These are phyloP conservation scores for Oceanodroma leucorhoa DNA, from an alignment of 2,797 vertebrate species.

Conservation along the genomic window DNA sequence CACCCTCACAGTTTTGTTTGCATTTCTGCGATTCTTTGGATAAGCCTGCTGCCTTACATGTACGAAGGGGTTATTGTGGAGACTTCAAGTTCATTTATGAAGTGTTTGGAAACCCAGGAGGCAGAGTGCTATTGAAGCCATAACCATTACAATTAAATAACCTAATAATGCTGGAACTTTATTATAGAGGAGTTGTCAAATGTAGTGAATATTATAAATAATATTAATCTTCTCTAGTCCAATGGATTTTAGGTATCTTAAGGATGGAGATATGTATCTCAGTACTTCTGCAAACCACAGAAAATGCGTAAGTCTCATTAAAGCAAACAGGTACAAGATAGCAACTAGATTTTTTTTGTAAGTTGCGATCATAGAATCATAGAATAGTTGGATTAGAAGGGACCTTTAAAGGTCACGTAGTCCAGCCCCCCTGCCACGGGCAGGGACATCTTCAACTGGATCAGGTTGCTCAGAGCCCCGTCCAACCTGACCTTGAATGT, in stretches of 20 bases:
- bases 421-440: background rate
- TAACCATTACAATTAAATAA: background rate
- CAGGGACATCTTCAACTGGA: too few relatives aligned
- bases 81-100: background rate
- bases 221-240: background rate
- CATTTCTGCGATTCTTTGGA: background rate
- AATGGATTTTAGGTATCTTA: background rate
- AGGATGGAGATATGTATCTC: background rate
- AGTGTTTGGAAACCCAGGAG: background rate
- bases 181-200: background rate
- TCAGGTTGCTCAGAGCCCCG: too few relatives aligned
- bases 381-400: background rate
- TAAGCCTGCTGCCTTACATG: background rate
- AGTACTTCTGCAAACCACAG: background rate
- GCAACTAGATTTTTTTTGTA: background rate
- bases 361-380: background rate
- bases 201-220: background rate
- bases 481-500: too few relatives aligned
- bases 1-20: background rate
- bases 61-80: background rate
- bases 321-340: background rate
- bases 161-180: background rate
- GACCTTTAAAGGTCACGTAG: background rate
- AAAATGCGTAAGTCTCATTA: background rate
- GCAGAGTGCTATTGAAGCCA: background rate